Base-by-base conservation (phyloP, 2,113 vertebrate species). In the Athene cunicularia region DNA sequence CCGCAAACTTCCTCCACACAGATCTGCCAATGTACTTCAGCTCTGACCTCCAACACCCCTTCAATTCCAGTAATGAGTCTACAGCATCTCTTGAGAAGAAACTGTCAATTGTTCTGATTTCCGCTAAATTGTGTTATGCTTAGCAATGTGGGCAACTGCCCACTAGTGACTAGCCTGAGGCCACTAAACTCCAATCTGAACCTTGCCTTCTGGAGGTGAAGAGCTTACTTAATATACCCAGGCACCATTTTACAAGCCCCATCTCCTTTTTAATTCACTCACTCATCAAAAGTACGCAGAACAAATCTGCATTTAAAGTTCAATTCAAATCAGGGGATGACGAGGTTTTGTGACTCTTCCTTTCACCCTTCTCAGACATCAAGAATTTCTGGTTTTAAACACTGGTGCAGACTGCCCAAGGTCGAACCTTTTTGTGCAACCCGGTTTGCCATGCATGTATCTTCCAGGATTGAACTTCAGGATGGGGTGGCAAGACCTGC, bases 31-130 rank as follows among this genome's bases (percentile, higher is more conserved):
- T 86, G 94, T 81, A 72, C 91, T 94, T 95, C 95, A 95, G 91
- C 88, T 95, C 87, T 98, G 97, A 98, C 97, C 98, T 97, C 91
- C 88, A 97, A 66, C 96, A 95, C 98, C 88, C 95, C 88, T 80
- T 93, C 96, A 86, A 82, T 97, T 97, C 95, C 94, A 91, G 95
- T 97, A 98, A 97, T 94, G 97, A 97, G 96, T 41, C 95, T 97
- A 74, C 94, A 91, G 89, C 45, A 58, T 95, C 96, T 77, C 92
- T 91, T 93, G 97, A 97, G 95, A 90, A 94, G 96, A 93, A 95
- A 94, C 95, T 95, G 96, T 89, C 93, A 95, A 96, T 97, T 96
- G 96, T 88, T 96, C 95, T 80, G 73, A 95, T 88, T 95, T 95
- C 91, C 84, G 90, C 90, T 91, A 85, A 94, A 81, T 80, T 85